These are phyloP conservation scores for Elmis aenea DNA, from an alignment of 2,888 invertebrate species.

Conservation along the genomic window DNA sequence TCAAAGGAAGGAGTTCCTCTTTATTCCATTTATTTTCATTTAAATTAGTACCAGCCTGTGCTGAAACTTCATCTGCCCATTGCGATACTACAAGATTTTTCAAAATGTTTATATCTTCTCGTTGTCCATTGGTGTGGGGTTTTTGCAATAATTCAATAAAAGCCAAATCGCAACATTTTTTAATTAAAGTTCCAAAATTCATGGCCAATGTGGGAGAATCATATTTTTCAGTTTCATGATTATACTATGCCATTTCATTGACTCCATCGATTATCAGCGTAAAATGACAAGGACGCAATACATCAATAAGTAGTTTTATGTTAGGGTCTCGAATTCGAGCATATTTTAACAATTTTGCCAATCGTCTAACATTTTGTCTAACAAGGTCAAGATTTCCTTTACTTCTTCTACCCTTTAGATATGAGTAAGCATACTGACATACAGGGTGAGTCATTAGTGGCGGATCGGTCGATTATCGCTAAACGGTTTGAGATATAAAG, in stretches of 20 bases:
- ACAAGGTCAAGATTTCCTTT: conserved; percentile 25
- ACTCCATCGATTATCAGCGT: conserved; percentile 18
- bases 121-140: conserved; percentile 12
- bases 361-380: conserved; percentile 18
- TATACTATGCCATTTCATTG: conserved; percentile 23
- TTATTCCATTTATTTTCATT: conserved; percentile 28
- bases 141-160: conserved; percentile 21
- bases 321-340: conserved; percentile 7
- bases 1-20: conserved; percentile 24
- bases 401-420: conserved; percentile 21
- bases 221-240: conserved; percentile 21
- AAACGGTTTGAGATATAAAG: too few species aligned
- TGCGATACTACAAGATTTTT: conserved; percentile 26
- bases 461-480: too few species aligned
- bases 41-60: conserved; percentile 25
- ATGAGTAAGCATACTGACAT: conserved; percentile 24
- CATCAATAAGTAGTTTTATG: conserved; percentile 20
- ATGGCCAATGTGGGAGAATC: conserved; percentile 27
- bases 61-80: conserved; percentile 27
- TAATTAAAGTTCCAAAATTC: conserved; percentile 28
- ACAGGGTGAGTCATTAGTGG: too few species aligned
- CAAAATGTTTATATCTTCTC: conserved; percentile 24
- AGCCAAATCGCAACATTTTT: conserved; percentile 28
- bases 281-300: conserved; percentile 20
- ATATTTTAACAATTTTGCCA: conserved; percentile 21